Conservation (phyloP, 2,888 invertebrate species). For the Halictus ligatus region DNA sequence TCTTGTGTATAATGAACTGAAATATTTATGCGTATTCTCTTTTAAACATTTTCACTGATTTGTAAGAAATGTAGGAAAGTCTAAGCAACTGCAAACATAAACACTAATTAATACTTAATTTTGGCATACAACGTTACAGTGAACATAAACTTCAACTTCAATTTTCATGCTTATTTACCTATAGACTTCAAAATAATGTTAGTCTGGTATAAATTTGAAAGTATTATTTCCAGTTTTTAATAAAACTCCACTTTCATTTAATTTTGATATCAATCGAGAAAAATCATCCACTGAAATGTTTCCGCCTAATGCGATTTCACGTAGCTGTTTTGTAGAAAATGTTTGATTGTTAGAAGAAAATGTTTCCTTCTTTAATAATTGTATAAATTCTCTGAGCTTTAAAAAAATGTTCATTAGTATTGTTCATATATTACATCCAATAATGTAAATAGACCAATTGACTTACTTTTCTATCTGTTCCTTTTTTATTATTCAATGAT, state of each 20-base stretch:
- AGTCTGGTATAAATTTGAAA: slow-evolving; percentile 88
- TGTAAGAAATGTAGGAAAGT: neutral
- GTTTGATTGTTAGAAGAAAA: slow-evolving; percentile 13
- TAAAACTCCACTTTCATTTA: slow-evolving; percentile 94
- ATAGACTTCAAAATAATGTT: slow-evolving; percentile 27
- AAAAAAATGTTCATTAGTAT: slow-evolving; percentile 26
- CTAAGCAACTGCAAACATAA: neutral
- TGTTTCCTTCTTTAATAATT: slow-evolving; percentile 45
- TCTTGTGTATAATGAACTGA: neutral
- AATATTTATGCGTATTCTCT: neutral
- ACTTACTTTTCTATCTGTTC: slow-evolving; percentile 84
- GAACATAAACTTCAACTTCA: neutral
- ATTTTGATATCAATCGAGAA: slow-evolving; percentile 89
- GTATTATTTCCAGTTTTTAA: slow-evolving; percentile 91
- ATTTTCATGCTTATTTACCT: neutral
- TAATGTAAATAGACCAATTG: slow-evolving; percentile 48
- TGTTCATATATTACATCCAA: neutral
- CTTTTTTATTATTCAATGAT: slow-evolving; percentile 83
- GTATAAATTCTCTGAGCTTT: slow-evolving; percentile 60
- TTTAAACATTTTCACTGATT: neutral
- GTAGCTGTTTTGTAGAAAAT: slow-evolving; percentile 91
- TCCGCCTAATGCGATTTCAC: slow-evolving; percentile 88
- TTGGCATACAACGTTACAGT: neutral
- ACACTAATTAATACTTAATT: neutral
- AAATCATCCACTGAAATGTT: slow-evolving; percentile 89